These are phyloP conservation scores for Agrilus planipennis DNA, from an alignment of 1,140 invertebrate genomes.

Conservation along the genomic window DNA sequence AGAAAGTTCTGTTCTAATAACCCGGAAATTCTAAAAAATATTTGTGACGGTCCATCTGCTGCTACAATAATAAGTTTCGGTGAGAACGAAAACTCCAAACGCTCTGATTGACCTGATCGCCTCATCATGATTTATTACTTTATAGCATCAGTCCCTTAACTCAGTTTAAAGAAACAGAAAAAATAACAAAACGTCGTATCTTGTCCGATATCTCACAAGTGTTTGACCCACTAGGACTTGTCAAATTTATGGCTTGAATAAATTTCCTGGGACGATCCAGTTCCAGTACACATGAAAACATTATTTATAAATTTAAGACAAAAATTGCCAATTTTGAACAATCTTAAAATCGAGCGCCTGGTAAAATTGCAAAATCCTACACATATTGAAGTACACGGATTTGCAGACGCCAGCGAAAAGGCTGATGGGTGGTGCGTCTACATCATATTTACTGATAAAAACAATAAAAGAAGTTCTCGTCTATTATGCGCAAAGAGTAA, in stretches of 20 bases:
- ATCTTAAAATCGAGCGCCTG: constrained; percentile 1
- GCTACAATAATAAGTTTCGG: constrained; percentile 25
- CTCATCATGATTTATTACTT: constrained; percentile 14
- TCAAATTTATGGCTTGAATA: constrained; percentile 21
- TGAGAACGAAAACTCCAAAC: constrained; percentile 24
- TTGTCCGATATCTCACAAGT: constrained; percentile 16
- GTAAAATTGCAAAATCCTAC: background rate
- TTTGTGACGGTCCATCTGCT: constrained; percentile 2
- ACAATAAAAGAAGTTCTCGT: background rate
- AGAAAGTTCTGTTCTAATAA: background rate
- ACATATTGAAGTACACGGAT: constrained; percentile 18
- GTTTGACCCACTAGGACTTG: constrained; percentile 20
- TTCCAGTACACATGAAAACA: constrained; percentile 15
- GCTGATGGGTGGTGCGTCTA: constrained; percentile 25
- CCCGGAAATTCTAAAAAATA: background rate
- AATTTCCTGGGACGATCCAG: constrained; percentile 15
- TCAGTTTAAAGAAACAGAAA: constrained; percentile 12
- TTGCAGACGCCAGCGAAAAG: constrained; percentile 19
- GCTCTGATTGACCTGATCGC: constrained; percentile 13
- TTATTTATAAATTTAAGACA: constrained; percentile 3
- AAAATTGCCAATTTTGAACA: background rate
- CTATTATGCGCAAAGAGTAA: constrained; percentile 14
- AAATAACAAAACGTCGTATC: constrained; percentile 18
- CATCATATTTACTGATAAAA: constrained; percentile 8
- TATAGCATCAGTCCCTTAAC: constrained; percentile 11